These are phyloP conservation scores for Halesus radiatus DNA, from an alignment of 1,140 invertebrate species.

Conservation along the genomic window DNA sequence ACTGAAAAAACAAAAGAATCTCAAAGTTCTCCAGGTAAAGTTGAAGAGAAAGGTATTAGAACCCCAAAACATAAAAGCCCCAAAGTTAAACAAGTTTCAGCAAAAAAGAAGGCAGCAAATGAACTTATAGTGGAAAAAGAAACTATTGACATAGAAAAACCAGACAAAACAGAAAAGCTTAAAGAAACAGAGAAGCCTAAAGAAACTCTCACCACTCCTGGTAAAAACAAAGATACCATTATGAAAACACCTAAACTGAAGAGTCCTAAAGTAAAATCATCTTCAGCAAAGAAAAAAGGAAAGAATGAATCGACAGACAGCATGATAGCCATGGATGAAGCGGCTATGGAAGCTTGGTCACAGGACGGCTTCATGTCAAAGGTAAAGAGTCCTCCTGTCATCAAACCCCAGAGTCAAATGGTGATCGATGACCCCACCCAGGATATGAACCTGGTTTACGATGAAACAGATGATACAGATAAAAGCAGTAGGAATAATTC, in stretches of 20 bases:
- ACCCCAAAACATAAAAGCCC: constrained; percentile 49
- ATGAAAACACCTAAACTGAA: constrained; percentile 45
- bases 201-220: constrained; percentile 46
- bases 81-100: constrained; percentile 10
- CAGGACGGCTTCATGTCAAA: constrained; percentile 60
- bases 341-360: constrained; percentile 72
- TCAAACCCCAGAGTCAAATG: constrained; percentile 52
- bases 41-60: not conserved
- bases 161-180: not conserved
- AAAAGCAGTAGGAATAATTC: constrained; percentile 54
- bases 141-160: not conserved
- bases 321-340: constrained; percentile 68
- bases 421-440: constrained; percentile 70
- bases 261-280: constrained; percentile 25
- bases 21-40: not conserved
- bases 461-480: constrained; percentile 65
- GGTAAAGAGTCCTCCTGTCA: constrained; percentile 23
- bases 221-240: constrained; percentile 17
- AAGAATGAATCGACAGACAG: constrained; percentile 27
- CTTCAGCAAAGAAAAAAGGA: constrained; percentile 27
- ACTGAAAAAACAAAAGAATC: constrained; percentile 8
- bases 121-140: constrained; percentile 50
- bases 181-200: not conserved
- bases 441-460: constrained; percentile 78
- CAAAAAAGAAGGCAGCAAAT: constrained; percentile 46